Evolutionary conservation across 2,113 vertebrate genomes (phyloP).

Genomic region (Petromus typicus): DNA sequence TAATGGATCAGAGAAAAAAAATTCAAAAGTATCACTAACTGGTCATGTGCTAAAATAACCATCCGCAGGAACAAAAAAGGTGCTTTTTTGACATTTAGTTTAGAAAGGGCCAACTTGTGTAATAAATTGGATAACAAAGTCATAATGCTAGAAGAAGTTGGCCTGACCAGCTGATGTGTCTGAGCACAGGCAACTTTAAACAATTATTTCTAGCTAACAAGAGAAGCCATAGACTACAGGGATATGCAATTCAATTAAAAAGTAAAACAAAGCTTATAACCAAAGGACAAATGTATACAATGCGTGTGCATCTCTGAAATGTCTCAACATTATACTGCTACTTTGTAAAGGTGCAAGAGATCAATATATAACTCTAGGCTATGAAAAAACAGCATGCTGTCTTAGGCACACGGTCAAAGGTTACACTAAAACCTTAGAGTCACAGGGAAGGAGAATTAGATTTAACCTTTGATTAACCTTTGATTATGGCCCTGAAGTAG

Average conservation of each 20-base stretch:
- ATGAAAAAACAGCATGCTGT: conserved; percentile 29
- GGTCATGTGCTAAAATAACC: neutral
- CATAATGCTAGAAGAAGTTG: conserved; percentile 12
- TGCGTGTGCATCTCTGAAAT: conserved; percentile 23
- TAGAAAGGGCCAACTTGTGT: conserved; percentile 15
- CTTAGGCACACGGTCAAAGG: conserved; percentile 28
- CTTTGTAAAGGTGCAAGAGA: conserved; percentile 56
- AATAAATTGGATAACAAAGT: conserved; percentile 37
- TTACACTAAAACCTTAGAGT: conserved; percentile 43
- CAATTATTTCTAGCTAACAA: conserved; percentile 41
- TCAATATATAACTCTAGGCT: conserved; percentile 26
- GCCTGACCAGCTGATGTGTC: neutral
- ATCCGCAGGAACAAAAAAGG: neutral
- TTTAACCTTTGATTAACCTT: conserved; percentile 23
- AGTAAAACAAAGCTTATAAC: conserved; percentile 8
- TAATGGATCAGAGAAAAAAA: conserved; percentile 10
- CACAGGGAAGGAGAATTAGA: neutral
- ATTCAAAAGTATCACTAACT: neutral
- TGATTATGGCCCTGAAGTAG: conserved; percentile 44
- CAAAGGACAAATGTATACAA: conserved; percentile 20
- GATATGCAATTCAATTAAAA: neutral
- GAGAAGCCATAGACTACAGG: neutral
- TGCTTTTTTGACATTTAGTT: conserved; percentile 42
- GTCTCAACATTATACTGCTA: conserved; percentile 47
- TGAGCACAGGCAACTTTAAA: conserved; percentile 11